Base-by-base conservation (phyloP, 2,113 vertebrate species). In the Theristicus caerulescens region DNA sequence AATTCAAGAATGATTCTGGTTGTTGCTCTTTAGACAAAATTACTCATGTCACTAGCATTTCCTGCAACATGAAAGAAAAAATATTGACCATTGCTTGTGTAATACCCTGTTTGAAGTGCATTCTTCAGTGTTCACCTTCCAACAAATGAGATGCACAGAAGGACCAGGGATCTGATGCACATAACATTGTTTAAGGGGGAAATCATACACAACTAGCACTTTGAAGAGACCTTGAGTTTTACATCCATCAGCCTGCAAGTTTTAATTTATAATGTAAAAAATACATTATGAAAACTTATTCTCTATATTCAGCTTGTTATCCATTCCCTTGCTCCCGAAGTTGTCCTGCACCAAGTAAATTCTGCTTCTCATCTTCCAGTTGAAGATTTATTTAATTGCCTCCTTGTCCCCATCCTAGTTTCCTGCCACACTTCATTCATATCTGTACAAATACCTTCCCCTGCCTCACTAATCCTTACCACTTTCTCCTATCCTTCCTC, bases 61-160 rank as follows among this genome's bases (percentile, higher is more conserved):
- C 14, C 25, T 44, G 15, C 8, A 61, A 46, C 27, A 32, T 4
- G 5, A 67, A 73, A 55, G 7, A 38, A 66, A 77, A 72, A 34
- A 47, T 31, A 26, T 0, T 0, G 25, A 71, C 9, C 11, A 16
- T 15, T 54, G 3, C 16, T 86, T 0, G 1, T 47, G 16, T 29
- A 51, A 46, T 49, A 36, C 7, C 6, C 3, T 18, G 19, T 16
- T 55, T n/a, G 16, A 15, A 58, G 6, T n/a, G 25, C 22, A 11
- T 77, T 55, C 10, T 42, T 62, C 34, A 47, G 9, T 32, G 25
- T 36, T 57, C 18, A 40, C 11, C 4, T 70, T 90, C 42, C 27
- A 74, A 6, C 7, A 58, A 19, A 62, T 11, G 18, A 7, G 10
- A 86, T 54, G 7, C 21, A 54, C 12, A 38, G 64, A 85, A 93